Evolutionary conservation across 1,140 invertebrate species (phyloP).

Genomic region (Megathymus violae): DNA sequence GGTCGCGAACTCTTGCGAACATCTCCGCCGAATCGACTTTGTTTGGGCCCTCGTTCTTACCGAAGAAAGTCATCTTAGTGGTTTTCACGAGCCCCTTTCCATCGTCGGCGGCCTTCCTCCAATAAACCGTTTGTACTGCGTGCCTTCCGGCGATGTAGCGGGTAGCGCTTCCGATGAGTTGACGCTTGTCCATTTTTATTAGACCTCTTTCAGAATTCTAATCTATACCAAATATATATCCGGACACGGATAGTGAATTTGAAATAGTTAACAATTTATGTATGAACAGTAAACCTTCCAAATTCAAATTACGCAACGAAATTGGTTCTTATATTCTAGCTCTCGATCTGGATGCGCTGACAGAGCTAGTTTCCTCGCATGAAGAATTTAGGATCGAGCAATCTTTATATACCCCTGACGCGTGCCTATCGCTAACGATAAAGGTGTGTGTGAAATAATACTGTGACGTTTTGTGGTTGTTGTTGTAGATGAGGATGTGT

Average conservation of each 20-base stretch:
- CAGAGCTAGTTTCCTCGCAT: constrained; percentile 5
- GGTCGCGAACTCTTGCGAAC: constrained; percentile 73
- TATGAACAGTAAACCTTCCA: constrained; percentile 20
- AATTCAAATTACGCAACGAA: constrained; percentile 14
- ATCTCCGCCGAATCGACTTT: constrained; percentile 76
- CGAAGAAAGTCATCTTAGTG: constrained; percentile 86
- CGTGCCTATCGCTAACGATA: constrained; percentile 19
- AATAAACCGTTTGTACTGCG: constrained; percentile 89
- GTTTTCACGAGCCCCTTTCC: constrained; percentile 85
- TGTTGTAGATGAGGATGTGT: constrained; percentile 39
- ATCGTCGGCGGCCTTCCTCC: constrained; percentile 83
- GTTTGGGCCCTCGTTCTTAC: constrained; percentile 79
- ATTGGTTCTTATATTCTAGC: constrained; percentile 9
- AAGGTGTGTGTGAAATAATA: constrained; percentile 12
- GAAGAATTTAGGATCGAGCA: background rate
- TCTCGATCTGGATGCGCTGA: background rate
- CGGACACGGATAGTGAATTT: constrained; percentile 23
- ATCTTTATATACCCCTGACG: constrained; percentile 13
- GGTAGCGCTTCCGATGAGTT: constrained; percentile 85
- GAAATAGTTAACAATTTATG: constrained; percentile 43
- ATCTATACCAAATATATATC: background rate
- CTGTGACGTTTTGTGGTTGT: constrained; percentile 43
- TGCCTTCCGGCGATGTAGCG: constrained; percentile 88
- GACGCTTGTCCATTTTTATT: constrained; percentile 76
- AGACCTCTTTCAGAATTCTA: constrained; percentile 7